Evolutionary conservation across 2,113 vertebrate genomes (phyloP).

Genomic region (Python bivittatus): DNA sequence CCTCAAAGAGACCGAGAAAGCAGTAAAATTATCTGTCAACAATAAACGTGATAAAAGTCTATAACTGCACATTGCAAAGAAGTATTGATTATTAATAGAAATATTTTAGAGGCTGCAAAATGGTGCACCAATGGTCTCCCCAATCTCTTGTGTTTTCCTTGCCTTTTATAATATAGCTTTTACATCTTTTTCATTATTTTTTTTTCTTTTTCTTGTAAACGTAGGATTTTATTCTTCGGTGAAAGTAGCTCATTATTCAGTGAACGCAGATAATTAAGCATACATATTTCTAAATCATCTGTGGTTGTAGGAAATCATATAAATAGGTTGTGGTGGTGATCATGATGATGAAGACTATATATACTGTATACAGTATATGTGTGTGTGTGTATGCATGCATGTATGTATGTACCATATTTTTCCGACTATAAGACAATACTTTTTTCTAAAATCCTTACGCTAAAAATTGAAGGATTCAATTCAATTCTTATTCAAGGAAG

Average conservation of each 20-base stretch:
- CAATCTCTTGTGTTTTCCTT: neutral
- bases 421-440: no score
- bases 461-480: no score
- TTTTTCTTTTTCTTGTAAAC: neutral
- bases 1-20: neutral
- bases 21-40: neutral
- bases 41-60: neutral
- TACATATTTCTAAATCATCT: neutral
- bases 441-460: no score
- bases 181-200: neutral
- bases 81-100: neutral
- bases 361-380: no score
- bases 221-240: neutral
- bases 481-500: no score
- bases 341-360: neutral
- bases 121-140: neutral
- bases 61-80: neutral
- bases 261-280: neutral
- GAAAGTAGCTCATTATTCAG: neutral
- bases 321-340: neutral
- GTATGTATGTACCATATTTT: no score
- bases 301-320: neutral
- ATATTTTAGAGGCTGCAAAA: neutral
- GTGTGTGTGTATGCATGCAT: no score
- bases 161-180: neutral